Percentiles rank a stretch among this genome's conserved stretches.
These are phyloP conservation scores for Mormyrops attenuatus DNA, from an alignment of 2,797 vertebrate genomes.

Conservation along the genomic window DNA sequence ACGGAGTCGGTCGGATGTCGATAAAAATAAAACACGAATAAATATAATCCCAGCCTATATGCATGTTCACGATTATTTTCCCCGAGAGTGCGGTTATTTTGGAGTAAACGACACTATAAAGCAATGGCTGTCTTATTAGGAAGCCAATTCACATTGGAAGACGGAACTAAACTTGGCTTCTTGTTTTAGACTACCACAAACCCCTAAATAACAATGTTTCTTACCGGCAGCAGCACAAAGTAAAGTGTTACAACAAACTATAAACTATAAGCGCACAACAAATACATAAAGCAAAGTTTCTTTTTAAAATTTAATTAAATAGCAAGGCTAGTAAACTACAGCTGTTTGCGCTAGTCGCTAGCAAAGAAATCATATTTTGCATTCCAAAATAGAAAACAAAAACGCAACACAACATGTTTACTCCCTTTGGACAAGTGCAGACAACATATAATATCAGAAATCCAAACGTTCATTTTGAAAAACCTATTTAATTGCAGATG, in stretches of 20 bases:
- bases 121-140: neutral
- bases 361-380: neutral
- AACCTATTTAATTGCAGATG: conserved; percentile 16
- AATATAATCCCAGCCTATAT: neutral
- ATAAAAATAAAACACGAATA: neutral
- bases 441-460: fast-evolving
- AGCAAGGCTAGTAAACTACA: neutral
- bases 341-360: conserved; percentile 1
- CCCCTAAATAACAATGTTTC: neutral
- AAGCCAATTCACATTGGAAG: conserved; percentile 5
- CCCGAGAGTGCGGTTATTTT: neutral
- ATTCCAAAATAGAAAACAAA: neutral
- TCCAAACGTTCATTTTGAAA: neutral
- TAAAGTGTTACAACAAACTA: neutral
- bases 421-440: neutral
- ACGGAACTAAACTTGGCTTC: conserved; percentile 26
- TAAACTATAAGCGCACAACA: neutral
- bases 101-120: neutral
- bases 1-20: neutral
- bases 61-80: neutral
- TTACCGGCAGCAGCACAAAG: neutral
- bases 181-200: conserved; percentile 9
- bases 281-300: neutral
- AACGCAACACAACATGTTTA: neutral
- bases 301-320: neutral